phyloP scores from a whole-genome alignment of 2,888 invertebrate species.

The Endomychus coccineus region DNA sequence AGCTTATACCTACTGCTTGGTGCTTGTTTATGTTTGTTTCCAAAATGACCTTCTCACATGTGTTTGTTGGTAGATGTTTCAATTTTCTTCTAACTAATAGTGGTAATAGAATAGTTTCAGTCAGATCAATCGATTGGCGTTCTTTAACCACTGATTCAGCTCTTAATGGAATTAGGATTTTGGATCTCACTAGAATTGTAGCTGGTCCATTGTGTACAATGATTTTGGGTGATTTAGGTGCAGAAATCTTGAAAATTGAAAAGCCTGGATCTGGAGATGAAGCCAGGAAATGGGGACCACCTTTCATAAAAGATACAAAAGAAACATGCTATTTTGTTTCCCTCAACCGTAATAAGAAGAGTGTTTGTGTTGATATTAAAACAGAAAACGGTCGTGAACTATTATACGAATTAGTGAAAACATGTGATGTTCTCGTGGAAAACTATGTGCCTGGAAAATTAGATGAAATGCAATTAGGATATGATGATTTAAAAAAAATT shows the following conservation, averaged over 20 bases:
- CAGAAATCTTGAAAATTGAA: slow-evolving; percentile 89
- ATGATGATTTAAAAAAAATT: slow-evolving; percentile 57
- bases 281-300: slow-evolving; percentile 89
- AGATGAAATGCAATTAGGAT: slow-evolving; percentile 69
- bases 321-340: slow-evolving; percentile 78
- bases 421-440: slow-evolving; percentile 84
- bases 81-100: too few relatives aligned
- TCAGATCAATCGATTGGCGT: too few relatives aligned
- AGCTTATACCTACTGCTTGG: too few relatives aligned
- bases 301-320: slow-evolving; percentile 57
- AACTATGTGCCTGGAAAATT: slow-evolving; percentile 92
- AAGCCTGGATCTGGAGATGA: slow-evolving; percentile 79
- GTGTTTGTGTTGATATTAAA: slow-evolving; percentile 81
- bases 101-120: too few relatives aligned
- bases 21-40: too few relatives aligned
- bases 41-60: too few relatives aligned
- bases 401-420: slow-evolving; percentile 62
- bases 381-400: slow-evolving; percentile 55
- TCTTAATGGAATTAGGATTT: too few relatives aligned
- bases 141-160: too few relatives aligned
- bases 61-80: too few relatives aligned
- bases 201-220: slow-evolving; percentile 94
- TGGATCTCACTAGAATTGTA: slow-evolving; percentile 79
- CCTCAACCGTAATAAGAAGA: slow-evolving; percentile 92
- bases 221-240: slow-evolving; percentile 88